Evolutionary conservation across 2,888 invertebrate species (phyloP), one percentile per base, ranked within the genome.

Genomic region (Hedychridium roseum): DNA sequence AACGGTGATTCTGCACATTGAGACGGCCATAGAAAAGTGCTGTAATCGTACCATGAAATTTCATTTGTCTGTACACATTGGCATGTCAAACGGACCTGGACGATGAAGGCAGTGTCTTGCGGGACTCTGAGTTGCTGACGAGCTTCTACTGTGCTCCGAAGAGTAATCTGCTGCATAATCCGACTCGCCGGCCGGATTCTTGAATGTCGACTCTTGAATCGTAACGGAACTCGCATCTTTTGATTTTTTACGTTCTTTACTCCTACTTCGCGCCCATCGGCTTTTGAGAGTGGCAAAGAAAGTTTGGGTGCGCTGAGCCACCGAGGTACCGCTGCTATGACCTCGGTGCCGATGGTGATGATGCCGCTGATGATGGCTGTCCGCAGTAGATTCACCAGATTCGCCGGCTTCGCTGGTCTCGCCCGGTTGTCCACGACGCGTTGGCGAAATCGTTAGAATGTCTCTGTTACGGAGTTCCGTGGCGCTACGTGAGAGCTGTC

Each of bases 281-380:
- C 86, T 90, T 87, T 89, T 90, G 41, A 92, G 80, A 66, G 90
- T 90, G 57, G 87, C 87, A 74, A 92, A 91, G 80, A 92, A 92
- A 60, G 89, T 89, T 71, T 91, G 90, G 0, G 92, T 91, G 67
- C 89, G 86, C 74, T 91, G 91, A 40, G 91, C 87, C 36, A 91
- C 90, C 27, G 89, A 87, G 15, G 89, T 86, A 14, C 87, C 82
- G n/a, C n/a, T n/a, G n/a, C n/a, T n/a, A n/a, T n/a, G n/a, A n/a
- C n/a, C n/a, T n/a, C n/a, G n/a, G 49, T 87, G 88, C 0, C 85
- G 80, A 52, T 84, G 83, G 52, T 82, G 79, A 58, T 75, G 71
- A 41, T 67, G 69, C n/a, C 67, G 64, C 27, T 76, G 73, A 34
- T 67, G 68, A 39, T 70, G 66, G 26, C 62, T 26, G 45, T 68